A percentile compares a stretch with the other conserved stretches of the same genome.
These are phyloP conservation scores for Synodontis membranacea DNA, from an alignment of 2,113 vertebrate species.

Conservation along the genomic window DNA sequence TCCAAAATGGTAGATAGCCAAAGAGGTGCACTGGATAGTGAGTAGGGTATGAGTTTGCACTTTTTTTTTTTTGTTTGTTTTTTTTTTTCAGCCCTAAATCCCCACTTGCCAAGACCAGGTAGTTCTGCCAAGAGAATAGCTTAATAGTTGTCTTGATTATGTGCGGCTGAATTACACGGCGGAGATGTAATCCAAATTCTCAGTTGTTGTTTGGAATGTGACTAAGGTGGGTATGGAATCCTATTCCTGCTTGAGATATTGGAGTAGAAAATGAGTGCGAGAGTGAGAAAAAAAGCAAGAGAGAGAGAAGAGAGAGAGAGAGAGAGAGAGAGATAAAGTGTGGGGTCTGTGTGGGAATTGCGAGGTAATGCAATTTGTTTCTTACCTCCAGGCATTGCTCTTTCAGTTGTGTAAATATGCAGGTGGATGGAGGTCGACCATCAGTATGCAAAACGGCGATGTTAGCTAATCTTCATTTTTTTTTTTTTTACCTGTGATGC, in stretches of 20 bases:
- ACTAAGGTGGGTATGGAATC: conserved; percentile 67
- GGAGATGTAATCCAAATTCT: conserved; percentile 76
- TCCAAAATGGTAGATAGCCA: conserved; percentile 10
- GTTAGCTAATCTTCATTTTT: conserved; percentile 72
- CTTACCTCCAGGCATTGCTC: conserved; percentile 76
- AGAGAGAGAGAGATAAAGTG: conserved; percentile 20
- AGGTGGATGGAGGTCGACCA: conserved; percentile 73
- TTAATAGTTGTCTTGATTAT: conserved; percentile 75
- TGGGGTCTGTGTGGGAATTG: conserved; percentile 68
- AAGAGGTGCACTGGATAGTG: not conserved
- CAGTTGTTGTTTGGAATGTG: conserved; percentile 70
- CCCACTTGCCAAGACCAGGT: not conserved
- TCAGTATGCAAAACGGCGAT: conserved; percentile 76
- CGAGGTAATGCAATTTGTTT: conserved; percentile 77
- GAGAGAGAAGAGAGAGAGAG: conserved; percentile 6
- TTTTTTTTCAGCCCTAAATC: not conserved
- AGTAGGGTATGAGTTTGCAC: not conserved
- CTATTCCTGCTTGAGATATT: conserved; percentile 72
- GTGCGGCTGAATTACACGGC: conserved; percentile 71
- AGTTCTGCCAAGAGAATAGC: conserved; percentile 27
- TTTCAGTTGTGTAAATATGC: conserved; percentile 76
- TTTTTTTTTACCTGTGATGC: not conserved
- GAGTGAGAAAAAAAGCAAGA: not conserved
- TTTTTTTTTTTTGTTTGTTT: conserved; percentile 19
- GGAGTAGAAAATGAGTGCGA: conserved; percentile 55